Conservation (phyloP, 2,888 invertebrate genomes). For the Tetramorium bicarinatum region DNA sequence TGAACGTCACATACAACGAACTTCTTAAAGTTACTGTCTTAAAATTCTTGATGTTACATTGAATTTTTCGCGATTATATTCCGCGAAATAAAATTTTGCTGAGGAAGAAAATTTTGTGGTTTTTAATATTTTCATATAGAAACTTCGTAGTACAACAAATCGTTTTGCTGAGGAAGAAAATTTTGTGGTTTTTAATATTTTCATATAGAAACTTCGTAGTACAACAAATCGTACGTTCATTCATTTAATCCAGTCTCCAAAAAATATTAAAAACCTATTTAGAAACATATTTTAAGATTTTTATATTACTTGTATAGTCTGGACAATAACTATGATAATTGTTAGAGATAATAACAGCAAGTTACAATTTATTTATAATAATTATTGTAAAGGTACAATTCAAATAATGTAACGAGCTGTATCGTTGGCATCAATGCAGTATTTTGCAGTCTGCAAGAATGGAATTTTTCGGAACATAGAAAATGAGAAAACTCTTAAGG, state of each 20-base stretch:
- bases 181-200: constrained; percentile 18
- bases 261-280: neutral
- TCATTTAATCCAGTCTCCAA: neutral
- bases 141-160: too few species aligned
- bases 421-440: neutral
- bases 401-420: neutral
- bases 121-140: neutral
- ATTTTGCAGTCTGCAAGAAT: neutral
- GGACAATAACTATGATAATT: neutral
- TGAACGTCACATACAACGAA: neutral
- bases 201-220: neutral
- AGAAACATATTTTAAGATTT: neutral
- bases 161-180: neutral
- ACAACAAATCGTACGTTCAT: neutral
- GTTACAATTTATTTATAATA: constrained; percentile 1
- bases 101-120: neutral
- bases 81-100: neutral
- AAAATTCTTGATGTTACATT: neutral
- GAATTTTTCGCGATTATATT: neutral
- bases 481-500: constrained; percentile 7
- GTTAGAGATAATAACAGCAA: neutral
- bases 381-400: neutral
- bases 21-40: neutral
- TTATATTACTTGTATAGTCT: constrained; percentile 25
- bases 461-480: constrained; percentile 20